Conservation (phyloP, 2,888 invertebrate genomes). For the Synanthedon andrenaeformis region DNA sequence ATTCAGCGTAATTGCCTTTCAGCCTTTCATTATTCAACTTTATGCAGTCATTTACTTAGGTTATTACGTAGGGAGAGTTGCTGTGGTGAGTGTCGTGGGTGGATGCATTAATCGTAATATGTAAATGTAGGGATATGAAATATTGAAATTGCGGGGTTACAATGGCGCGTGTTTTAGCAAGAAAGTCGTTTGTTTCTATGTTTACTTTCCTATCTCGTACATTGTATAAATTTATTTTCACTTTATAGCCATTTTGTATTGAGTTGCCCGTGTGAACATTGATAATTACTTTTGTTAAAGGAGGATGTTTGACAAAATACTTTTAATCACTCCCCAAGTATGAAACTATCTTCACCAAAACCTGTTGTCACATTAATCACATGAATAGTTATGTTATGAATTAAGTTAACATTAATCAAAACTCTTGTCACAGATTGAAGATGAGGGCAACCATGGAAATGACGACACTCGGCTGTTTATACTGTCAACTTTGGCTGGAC, state of each 20-base stretch:
- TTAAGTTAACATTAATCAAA: no score
- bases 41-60: constrained; percentile 69
- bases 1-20: constrained; percentile 70
- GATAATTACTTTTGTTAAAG: no score
- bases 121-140: constrained; percentile 63
- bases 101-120: constrained; percentile 68
- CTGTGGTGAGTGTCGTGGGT: constrained; percentile 59
- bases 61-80: constrained; percentile 65
- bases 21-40: constrained; percentile 69
- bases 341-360: no score
- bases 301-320: no score
- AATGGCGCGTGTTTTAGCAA: constrained; percentile 26
- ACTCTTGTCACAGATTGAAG: constrained; percentile 87
- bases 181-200: background rate
- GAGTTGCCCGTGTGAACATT: no score
- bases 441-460: constrained; percentile 98
- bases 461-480: constrained; percentile 98
- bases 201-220: no score
- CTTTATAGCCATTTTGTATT: no score
- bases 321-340: no score
- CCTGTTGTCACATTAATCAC: no score
- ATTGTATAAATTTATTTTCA: no score
- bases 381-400: no score
- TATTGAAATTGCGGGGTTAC: constrained; percentile 58
- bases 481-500: constrained; percentile 91